A percentile compares a stretch with the other conserved stretches of the same genome.
These are phyloP conservation scores for Oryzias dopingdopingensis DNA, from an alignment of 2,797 vertebrate species.

Conservation along the genomic window DNA sequence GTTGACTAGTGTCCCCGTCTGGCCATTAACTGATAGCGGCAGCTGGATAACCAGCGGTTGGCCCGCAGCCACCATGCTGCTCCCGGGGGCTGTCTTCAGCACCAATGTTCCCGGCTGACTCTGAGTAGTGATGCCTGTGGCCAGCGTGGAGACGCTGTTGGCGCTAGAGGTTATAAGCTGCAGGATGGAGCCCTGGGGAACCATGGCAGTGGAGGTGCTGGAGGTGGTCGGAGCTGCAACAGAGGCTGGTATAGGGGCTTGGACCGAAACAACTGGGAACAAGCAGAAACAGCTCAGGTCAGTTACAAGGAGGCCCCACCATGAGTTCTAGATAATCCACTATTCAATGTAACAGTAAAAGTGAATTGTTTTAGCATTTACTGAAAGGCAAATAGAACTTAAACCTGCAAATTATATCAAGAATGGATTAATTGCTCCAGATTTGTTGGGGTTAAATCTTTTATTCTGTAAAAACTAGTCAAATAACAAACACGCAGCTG, in stretches of 20 bases:
- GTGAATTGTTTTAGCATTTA: no score
- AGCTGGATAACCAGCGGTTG: slow-evolving; percentile 82
- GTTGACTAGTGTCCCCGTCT: slow-evolving; percentile 74
- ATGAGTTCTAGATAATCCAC: no score
- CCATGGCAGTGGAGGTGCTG: slow-evolving; percentile 78
- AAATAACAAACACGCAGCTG: no score
- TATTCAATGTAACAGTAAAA: no score
- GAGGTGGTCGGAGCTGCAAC: slow-evolving; percentile 48
- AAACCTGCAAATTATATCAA: no score
- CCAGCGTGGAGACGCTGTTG: slow-evolving; percentile 60
- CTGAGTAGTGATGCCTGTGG: slow-evolving; percentile 70
- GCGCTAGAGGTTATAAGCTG: slow-evolving; percentile 74
- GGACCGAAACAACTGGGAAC: slow-evolving; percentile 26
- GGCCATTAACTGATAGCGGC: slow-evolving; percentile 74
- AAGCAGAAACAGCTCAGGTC: not conserved
- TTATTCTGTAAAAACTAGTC: no score
- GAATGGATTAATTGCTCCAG: no score
- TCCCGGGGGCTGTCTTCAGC: slow-evolving; percentile 66
- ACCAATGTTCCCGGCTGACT: slow-evolving; percentile 73
- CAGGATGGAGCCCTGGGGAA: slow-evolving; percentile 74
- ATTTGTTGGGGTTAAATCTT: no score
- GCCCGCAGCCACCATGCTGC: slow-evolving; percentile 79
- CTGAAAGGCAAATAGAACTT: no score
- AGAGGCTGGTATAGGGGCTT: slow-evolving; percentile 21
- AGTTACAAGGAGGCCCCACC: not conserved